These are phyloP conservation scores for Echinometra lucunter DNA, from an alignment of 53 echinoderm and acorn worm genomes.

Conservation along the genomic window DNA sequence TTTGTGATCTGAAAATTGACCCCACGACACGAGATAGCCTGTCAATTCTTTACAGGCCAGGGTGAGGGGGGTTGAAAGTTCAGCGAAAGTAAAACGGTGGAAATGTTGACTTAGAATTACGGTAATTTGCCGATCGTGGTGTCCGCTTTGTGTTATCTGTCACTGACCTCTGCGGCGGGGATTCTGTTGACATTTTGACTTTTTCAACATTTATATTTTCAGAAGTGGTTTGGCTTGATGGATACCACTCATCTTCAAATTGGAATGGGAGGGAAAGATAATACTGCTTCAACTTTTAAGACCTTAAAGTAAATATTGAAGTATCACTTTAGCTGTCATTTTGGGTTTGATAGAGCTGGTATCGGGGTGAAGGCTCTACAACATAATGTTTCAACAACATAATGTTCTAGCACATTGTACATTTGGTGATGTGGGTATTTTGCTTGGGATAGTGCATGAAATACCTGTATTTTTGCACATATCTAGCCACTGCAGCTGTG, in stretches of 20 bases:
- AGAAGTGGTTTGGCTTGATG: conserved; percentile 40
- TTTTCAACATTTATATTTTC: conserved; percentile 65
- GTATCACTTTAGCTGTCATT: background rate
- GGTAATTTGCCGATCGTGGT: conserved; percentile 42
- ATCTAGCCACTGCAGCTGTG: too few species aligned
- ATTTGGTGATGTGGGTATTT: too few species aligned
- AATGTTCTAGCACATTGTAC: too few species aligned
- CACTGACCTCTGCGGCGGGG: conserved; percentile 24
- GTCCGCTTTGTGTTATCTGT: conserved; percentile 51
- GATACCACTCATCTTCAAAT: background rate
- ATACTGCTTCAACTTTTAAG: background rate
- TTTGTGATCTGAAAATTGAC: conserved; percentile 41
- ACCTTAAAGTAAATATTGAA: background rate
- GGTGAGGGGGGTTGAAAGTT: conserved; percentile 10
- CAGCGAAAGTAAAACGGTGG: conserved; percentile 58
- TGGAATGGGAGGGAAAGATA: background rate
- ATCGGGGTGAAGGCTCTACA: background rate
- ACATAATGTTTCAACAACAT: background rate
- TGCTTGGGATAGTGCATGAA: too few species aligned
- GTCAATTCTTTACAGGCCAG: background rate
- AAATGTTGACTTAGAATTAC: conserved; percentile 60
- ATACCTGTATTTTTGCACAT: too few species aligned
- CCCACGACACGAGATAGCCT: conserved; percentile 5
- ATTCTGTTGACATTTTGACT: conserved; percentile 37
- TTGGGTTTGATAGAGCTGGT: background rate